These are phyloP conservation scores for Patiria pectinifera DNA, from an alignment of 53 echinoderm and acorn worm genomes.

Conservation along the genomic window DNA sequence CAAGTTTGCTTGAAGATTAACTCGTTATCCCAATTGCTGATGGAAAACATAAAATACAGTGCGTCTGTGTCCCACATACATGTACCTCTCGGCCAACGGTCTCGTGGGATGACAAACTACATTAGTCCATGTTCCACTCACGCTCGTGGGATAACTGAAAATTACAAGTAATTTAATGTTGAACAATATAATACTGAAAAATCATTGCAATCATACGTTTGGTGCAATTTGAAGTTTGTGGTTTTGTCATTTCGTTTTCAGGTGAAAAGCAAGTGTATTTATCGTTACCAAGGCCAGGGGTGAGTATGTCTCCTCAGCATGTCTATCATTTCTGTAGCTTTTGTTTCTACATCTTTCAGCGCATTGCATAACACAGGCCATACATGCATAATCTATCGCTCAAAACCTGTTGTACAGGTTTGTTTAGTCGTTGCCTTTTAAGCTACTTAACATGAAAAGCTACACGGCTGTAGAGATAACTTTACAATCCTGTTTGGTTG, in stretches of 20 bases:
- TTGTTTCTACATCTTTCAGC: background rate
- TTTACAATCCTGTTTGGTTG: background rate
- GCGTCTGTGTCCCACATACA: too few relatives aligned
- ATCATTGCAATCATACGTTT: background rate
- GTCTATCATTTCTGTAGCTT: background rate
- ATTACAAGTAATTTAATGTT: too few relatives aligned
- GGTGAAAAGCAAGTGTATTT: constrained; percentile 94
- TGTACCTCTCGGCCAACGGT: too few relatives aligned
- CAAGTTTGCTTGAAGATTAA: too few relatives aligned
- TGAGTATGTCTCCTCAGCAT: constrained; percentile 57
- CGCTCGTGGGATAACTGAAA: too few relatives aligned
- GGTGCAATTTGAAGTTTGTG: background rate
- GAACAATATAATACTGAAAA: background rate
- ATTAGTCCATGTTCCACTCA: too few relatives aligned
- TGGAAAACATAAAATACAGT: too few relatives aligned
- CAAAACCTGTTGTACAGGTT: too few relatives aligned
- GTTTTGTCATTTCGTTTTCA: constrained; percentile 25
- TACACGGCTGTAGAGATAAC: background rate
- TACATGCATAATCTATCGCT: background rate
- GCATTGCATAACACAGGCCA: background rate
- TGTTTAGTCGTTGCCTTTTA: background rate
- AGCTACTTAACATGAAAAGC: background rate
- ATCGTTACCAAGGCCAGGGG: constrained; percentile 98
- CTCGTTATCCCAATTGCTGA: too few relatives aligned
- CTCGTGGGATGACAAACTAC: too few relatives aligned